phyloP scores from a whole-genome alignment of 2,113 vertebrate genomes.

The Phocoena sinus region DNA sequence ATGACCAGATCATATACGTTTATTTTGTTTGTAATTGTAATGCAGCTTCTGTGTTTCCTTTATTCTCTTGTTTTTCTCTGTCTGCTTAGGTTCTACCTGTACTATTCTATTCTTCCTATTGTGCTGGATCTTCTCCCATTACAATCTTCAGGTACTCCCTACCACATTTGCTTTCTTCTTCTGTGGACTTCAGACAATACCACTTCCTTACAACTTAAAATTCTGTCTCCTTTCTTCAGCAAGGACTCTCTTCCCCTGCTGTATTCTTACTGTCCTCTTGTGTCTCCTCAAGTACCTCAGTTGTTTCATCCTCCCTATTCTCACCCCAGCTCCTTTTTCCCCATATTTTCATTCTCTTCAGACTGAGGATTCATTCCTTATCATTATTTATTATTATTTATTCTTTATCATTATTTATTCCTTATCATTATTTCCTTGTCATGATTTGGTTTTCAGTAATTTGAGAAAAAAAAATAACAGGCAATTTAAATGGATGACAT shows the following conservation, averaged over 20 bases:
- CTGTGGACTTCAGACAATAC: background rate
- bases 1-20: background rate
- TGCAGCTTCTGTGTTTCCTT: background rate
- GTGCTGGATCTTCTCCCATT: background rate
- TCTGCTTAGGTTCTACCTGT: background rate
- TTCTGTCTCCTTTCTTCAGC: background rate
- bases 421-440: background rate
- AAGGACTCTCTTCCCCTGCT: background rate
- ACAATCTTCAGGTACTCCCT: background rate
- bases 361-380: background rate
- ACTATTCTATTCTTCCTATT: background rate
- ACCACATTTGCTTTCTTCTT: background rate
- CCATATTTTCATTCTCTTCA: background rate
- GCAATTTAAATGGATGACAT: background rate
- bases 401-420: too few species aligned
- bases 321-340: background rate
- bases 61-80: background rate
- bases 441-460: background rate
- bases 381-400: background rate
- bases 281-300: background rate
- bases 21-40: background rate
- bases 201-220: background rate
- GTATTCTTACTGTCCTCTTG: background rate
- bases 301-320: background rate
- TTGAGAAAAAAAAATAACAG: background rate